Percentiles rank a stretch among this genome's conserved stretches.
These are phyloP conservation scores for Epinephelus moara DNA, from an alignment of 2,113 vertebrate species.

Conservation along the genomic window DNA sequence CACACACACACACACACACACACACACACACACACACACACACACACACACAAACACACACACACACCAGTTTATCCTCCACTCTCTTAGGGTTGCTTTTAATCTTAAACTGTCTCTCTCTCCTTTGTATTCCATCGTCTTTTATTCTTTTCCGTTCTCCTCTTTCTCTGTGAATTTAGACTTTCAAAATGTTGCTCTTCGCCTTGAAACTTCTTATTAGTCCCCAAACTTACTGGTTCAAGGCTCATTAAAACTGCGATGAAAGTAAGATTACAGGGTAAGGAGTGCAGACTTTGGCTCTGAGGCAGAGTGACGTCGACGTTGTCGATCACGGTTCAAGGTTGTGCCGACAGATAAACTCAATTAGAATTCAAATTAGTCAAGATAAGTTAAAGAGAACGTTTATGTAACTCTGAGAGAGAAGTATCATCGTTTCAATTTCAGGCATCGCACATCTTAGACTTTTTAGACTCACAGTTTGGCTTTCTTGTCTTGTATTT, in stretches of 20 bases:
- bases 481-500: not conserved
- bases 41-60: too few relatives aligned
- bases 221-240: not conserved
- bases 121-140: slow-evolving; percentile 35
- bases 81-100: slow-evolving; percentile 35
- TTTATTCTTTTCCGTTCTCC: slow-evolving; percentile 11
- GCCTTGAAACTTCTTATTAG: slow-evolving; percentile 35
- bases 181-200: slow-evolving; percentile 18
- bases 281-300: not conserved
- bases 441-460: not conserved
- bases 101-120: slow-evolving; percentile 26
- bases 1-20: not conserved
- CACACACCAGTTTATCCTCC: slow-evolving; percentile 25
- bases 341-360: not conserved
- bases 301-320: not conserved
- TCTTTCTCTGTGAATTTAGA: slow-evolving; percentile 14
- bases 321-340: not conserved
- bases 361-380: slow-evolving; percentile 1
- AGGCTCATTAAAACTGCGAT: slow-evolving; percentile 35
- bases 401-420: not conserved
- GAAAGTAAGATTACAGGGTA: slow-evolving; percentile 19
- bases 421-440: not conserved
- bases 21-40: slow-evolving; percentile 11
- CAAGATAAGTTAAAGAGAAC: not conserved
- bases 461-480: not conserved